Percentiles rank a stretch among this genome's conserved stretches.
Evolutionary conservation across 2,113 vertebrate genomes (phyloP).

Genomic region (Recurvirostra avosetta): DNA sequence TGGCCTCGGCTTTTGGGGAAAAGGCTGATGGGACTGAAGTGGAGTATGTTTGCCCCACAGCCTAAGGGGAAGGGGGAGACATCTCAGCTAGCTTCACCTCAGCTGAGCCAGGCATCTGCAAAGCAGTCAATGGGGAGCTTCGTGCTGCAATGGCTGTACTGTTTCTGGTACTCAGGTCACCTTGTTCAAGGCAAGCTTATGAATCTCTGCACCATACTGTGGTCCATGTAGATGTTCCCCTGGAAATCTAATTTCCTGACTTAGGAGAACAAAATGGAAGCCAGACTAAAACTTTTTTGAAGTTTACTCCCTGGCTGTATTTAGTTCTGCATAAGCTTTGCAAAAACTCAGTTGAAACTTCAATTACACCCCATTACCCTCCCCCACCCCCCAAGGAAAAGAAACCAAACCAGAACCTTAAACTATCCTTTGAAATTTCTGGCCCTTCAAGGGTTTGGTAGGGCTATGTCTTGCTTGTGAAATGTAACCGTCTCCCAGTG

Average conservation of each 20-base stretch:
- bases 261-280: neutral
- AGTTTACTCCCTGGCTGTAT: neutral
- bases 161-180: neutral
- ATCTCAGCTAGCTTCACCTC: neutral
- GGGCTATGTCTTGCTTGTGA: neutral
- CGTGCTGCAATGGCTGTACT: accelerated
- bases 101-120: neutral
- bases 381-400: neutral
- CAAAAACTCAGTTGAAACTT: neutral
- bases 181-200: neutral
- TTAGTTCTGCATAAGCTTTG: neutral
- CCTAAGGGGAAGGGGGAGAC: neutral
- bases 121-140: neutral
- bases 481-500: neutral
- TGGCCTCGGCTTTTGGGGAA: neutral
- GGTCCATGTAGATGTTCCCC: neutral
- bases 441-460: neutral
- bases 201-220: neutral
- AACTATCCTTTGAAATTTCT: neutral
- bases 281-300: neutral
- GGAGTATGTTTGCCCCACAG: neutral
- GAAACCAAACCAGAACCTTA: neutral
- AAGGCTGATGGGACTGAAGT: neutral
- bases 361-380: neutral
- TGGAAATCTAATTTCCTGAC: neutral